phyloP scores from a whole-genome alignment of 1,140 invertebrate genomes.

The Conopomorpha cramerella region DNA sequence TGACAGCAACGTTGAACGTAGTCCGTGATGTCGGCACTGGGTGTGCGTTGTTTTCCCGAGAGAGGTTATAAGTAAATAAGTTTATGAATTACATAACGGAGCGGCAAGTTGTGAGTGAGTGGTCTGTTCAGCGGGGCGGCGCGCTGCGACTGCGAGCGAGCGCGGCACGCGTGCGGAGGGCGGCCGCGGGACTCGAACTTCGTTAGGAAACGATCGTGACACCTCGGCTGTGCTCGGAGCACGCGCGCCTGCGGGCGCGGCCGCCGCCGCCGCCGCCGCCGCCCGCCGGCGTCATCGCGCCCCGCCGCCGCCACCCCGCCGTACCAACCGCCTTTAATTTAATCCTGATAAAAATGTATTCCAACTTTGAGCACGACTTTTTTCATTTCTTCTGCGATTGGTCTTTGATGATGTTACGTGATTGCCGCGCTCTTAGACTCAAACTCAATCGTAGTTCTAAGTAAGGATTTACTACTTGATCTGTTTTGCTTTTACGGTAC shows the following conservation, averaged over 20 bases:
- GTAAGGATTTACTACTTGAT: too few relatives aligned
- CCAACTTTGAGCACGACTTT: too few relatives aligned
- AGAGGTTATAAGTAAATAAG: constrained; percentile 53
- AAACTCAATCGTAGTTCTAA: too few relatives aligned
- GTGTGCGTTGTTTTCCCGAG: too few relatives aligned
- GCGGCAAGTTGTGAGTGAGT: too few relatives aligned
- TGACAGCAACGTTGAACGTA: too few relatives aligned
- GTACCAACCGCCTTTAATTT: constrained; percentile 35
- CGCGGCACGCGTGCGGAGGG: constrained; percentile 38
- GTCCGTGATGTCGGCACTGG: too few relatives aligned
- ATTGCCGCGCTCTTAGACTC: too few relatives aligned
- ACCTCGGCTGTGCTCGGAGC: constrained; percentile 42
- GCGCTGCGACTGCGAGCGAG: constrained; percentile 51
- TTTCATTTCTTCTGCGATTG: too few relatives aligned
- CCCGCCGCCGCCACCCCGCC: constrained; percentile 11
- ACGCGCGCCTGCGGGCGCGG: constrained; percentile 47
- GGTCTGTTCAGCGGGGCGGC: constrained; percentile 48
- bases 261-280: constrained; percentile 19
- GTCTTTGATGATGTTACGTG: too few relatives aligned
- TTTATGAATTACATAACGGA: constrained; percentile 57
- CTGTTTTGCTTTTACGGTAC: too few relatives aligned
- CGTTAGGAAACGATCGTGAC: constrained; percentile 50
- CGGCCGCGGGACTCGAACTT: constrained; percentile 45
- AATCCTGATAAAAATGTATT: constrained; percentile 13
- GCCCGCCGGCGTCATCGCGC: neutral